phyloP scores from a whole-genome alignment of 2,888 invertebrate genomes.

The Tenthredo mesomela region DNA sequence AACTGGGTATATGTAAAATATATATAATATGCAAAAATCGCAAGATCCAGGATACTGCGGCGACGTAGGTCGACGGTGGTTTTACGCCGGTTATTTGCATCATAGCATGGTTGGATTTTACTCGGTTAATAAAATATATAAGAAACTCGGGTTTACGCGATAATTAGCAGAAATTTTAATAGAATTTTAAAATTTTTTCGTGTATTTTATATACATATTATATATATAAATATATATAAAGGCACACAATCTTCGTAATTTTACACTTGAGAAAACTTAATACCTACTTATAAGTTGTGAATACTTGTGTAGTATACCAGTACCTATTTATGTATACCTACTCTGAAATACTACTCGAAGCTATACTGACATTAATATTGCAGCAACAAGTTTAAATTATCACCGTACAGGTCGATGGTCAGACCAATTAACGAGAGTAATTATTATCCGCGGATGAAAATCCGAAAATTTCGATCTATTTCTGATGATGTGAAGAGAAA shows the following conservation, averaged over 20 bases:
- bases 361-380: neutral
- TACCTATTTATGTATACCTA: too few species aligned
- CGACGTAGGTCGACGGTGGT: neutral
- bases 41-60: slow-evolving; percentile 3
- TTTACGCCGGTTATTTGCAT: neutral
- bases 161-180: neutral
- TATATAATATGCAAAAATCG: neutral
- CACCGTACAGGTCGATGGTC: too few species aligned
- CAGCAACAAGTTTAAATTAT: neutral
- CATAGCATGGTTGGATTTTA: neutral
- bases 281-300: neutral
- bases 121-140: slow-evolving; percentile 5
- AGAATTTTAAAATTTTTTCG: neutral
- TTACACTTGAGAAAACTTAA: neutral
- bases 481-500: too few species aligned
- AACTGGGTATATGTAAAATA: neutral
- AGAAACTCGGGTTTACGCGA: neutral
- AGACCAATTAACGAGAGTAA: too few species aligned
- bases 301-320: too few species aligned
- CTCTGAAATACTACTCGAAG: neutral
- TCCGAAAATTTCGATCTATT: too few species aligned
- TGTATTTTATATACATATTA: neutral
- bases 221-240: neutral
- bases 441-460: too few species aligned
- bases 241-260: neutral